Conservation (phyloP, 2,113 vertebrate genomes). For the Turnix velox region DNA sequence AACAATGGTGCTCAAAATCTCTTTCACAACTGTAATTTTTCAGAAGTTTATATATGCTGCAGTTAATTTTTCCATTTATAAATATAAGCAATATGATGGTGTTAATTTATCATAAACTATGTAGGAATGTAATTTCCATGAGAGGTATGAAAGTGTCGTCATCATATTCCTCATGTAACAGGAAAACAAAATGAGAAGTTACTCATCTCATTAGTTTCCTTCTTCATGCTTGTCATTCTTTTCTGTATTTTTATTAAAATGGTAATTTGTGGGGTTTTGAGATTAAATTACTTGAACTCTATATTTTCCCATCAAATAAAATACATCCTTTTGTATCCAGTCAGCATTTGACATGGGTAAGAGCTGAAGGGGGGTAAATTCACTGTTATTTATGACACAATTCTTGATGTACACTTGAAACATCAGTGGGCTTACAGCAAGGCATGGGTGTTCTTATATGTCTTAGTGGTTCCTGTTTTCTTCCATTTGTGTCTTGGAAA, state of each 20-base stretch:
- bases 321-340: neutral
- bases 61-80: neutral
- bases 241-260: neutral
- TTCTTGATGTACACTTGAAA: neutral
- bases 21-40: neutral
- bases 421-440: neutral
- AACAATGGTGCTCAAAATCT: neutral
- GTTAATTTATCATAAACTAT: neutral
- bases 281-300: neutral
- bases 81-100: neutral
- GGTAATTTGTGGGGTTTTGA: neutral
- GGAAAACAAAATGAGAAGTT: neutral
- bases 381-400: neutral
- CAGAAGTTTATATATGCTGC: neutral
- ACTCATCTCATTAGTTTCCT: neutral
- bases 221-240: neutral
- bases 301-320: neutral
- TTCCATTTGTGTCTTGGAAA: neutral
- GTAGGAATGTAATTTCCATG: neutral
- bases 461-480: neutral
- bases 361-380: neutral
- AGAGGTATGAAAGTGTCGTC: neutral
- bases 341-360: neutral
- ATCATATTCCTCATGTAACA: neutral
- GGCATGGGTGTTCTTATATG: neutral